Base-by-base conservation (phyloP, 2,888 invertebrate species). In the Ceriagrion tenellum region DNA sequence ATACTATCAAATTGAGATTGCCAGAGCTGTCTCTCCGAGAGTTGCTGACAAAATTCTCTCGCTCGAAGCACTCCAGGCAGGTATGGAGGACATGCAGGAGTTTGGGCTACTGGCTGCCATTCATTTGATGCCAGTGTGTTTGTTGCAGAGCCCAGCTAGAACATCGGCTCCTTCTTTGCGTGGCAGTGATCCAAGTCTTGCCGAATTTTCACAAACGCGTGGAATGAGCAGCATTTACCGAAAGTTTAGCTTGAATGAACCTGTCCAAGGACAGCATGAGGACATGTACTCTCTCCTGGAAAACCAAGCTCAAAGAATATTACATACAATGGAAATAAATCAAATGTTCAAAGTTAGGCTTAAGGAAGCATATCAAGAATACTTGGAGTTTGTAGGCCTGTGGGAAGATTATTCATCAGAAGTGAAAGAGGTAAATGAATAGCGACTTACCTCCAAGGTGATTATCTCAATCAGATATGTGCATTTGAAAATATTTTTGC, bases 101-200 rank as follows among this genome's bases (percentile, higher is more conserved):
- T 93, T 93, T 47, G 93, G 93, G 26, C 26, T 93, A 69, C 55
- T 93, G 69, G 69, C 47, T 47, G 93, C 93, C 23, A 93, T 93
- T 30, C n/a, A 26, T 12, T 69, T 93, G 6, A 30, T 93, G 18
- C 93, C 93, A 55, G 55, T 74, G 10, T 18, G 63, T 16, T 93
- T 93, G 69, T 18, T 26, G 0, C 18, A 69, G 1, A 16, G 18
- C 0, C 40, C 26, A n/a, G 26, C 12, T 55, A 26, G n/a, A 23
- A 1, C 0, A 3, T n/a, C 93, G 20, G 12, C 26, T 47, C 4
- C 20, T 13, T 23, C 91, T 47, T 89, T 89, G 0, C n/a, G 55
- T 47, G 12, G 13, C 35, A 16, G 12, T 89, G 13, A 6, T n/a
- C 8, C 35, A 74, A 6, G 2, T 35, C 23, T 40, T n/a, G 26